phyloP scores from a whole-genome alignment of 2,113 vertebrate species.

The Hydropotes inermis region DNA sequence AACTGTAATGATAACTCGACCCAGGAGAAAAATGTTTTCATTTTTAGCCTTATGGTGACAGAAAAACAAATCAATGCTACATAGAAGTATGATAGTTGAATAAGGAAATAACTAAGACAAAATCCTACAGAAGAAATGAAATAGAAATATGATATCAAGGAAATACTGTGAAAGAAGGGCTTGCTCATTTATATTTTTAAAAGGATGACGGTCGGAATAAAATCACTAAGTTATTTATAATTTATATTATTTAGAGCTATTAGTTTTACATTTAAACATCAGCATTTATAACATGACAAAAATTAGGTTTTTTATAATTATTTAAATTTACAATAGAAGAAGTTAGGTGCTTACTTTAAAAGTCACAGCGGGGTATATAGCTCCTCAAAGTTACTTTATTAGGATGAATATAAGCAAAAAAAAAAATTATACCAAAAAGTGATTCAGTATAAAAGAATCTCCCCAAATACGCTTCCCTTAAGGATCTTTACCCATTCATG shows the following conservation, averaged over 20 bases:
- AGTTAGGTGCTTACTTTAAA: not conserved
- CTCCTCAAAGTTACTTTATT: not conserved
- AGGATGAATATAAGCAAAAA: not conserved
- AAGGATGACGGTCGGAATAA: not conserved
- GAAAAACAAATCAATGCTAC: not conserved
- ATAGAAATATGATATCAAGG: not conserved
- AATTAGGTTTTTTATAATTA: not conserved
- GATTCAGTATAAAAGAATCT: not conserved
- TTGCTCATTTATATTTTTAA: not conserved
- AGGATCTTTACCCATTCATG: not conserved
- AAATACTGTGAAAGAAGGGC: not conserved
- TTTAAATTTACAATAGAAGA: not conserved
- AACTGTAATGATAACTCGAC: not conserved
- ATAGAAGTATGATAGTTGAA: not conserved
- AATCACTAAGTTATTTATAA: not conserved
- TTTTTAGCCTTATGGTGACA: not conserved
- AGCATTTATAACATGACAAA: not conserved
- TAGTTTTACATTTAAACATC: not conserved
- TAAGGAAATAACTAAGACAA: not conserved
- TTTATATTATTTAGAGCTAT: not conserved
- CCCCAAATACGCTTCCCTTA: not conserved
- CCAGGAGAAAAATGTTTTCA: not conserved
- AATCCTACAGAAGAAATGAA: not conserved
- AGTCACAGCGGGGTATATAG: not conserved
- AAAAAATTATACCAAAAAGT: not conserved